Conservation (phyloP, 2,888 invertebrate genomes). For the Cephus runcator region DNA sequence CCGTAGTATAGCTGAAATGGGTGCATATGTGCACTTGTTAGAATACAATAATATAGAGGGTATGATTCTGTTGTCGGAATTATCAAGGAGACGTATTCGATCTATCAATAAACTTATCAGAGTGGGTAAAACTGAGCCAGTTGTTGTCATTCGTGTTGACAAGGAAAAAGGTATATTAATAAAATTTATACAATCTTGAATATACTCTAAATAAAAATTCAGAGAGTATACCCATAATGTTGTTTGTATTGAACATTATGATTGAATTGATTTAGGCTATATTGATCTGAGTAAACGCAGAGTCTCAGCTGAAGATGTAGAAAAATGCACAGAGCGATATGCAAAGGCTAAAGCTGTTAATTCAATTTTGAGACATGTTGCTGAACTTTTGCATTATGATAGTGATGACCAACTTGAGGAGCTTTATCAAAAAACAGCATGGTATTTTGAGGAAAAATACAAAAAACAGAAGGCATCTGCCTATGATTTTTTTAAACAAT, state of each 20-base stretch:
- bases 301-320: conserved; percentile 97
- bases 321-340: conserved; percentile 98
- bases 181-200: neutral
- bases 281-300: conserved; percentile 99
- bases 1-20: conserved; percentile 98
- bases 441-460: conserved; percentile 97
- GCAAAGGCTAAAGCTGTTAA: conserved; percentile 99
- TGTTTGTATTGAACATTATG: neutral
- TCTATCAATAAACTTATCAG: conserved; percentile 99
- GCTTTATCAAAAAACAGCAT: conserved; percentile 95
- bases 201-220: neutral
- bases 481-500: conserved; percentile 98
- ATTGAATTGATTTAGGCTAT: conserved; percentile 75
- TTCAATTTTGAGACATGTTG: conserved; percentile 97
- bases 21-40: conserved; percentile 96
- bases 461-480: conserved; percentile 95
- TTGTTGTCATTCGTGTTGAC: conserved; percentile 98
- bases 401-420: conserved; percentile 94
- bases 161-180: conserved; percentile 90
- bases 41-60: conserved; percentile 99
- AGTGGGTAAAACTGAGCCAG: conserved; percentile 98
- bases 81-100: conserved; percentile 97
- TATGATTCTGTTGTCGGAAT: conserved; percentile 97
- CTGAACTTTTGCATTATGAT: conserved; percentile 91
- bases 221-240: neutral